Evolutionary conservation across 2,113 vertebrate genomes (phyloP).

Genomic region (Tautogolabrus adspersus): DNA sequence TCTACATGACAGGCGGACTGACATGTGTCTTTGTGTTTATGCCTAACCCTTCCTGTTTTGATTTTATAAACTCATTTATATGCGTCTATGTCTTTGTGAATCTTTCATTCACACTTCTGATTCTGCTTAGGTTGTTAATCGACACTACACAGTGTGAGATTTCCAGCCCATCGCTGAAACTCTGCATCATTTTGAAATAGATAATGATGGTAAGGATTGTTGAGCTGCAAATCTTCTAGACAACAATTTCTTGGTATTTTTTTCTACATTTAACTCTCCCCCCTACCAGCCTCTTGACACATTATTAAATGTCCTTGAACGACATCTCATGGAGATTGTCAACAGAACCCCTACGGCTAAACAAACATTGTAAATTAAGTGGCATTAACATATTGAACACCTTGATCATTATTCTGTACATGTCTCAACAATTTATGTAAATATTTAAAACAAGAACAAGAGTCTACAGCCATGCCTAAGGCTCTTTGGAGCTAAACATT

Average conservation of each 20-base stretch:
- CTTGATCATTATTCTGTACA: constrained; percentile 24
- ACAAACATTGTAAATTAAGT: constrained; percentile 8
- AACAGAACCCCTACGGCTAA: background rate
- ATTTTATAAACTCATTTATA: no score
- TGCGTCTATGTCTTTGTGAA: no score
- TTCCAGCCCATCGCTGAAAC: constrained; percentile 7
- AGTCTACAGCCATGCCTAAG: background rate
- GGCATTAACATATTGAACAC: constrained; percentile 17
- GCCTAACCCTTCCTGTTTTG: no score
- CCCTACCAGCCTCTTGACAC: background rate
- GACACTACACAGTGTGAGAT: constrained; percentile 4
- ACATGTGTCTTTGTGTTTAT: background rate
- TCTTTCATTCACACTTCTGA: background rate
- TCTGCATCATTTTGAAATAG: constrained; percentile 13
- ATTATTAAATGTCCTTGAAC: constrained; percentile 12
- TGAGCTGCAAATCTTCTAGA: background rate
- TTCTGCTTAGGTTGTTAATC: constrained; percentile 35
- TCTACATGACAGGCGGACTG: constrained; percentile 33
- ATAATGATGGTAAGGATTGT: constrained; percentile 30
- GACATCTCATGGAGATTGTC: constrained; percentile 22
- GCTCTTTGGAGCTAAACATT: background rate
- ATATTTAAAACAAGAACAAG: constrained; percentile 17
- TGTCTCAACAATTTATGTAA: constrained; percentile 7
- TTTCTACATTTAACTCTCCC: background rate
- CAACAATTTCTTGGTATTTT: background rate